Evolutionary conservation across 1,140 invertebrate species (phyloP).

Genomic region (Drosophila erecta): DNA sequence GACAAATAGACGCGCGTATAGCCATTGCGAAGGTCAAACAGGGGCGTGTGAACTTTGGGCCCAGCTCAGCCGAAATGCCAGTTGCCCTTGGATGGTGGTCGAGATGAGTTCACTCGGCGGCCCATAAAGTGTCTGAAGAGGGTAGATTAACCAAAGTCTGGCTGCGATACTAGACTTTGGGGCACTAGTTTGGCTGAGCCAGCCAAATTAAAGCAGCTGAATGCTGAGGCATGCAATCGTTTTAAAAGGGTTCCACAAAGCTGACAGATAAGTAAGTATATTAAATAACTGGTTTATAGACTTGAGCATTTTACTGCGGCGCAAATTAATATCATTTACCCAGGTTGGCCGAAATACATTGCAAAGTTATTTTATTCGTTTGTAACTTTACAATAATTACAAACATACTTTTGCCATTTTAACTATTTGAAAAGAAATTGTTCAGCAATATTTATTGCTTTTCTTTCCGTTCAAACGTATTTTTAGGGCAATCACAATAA

Average conservation of each 20-base stretch:
- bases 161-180: neutral
- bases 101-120: slow-evolving; percentile 20
- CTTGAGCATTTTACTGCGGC: neutral
- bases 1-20: slow-evolving; percentile 29
- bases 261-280: slow-evolving; percentile 1
- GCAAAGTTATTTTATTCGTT: too few species aligned
- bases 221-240: slow-evolving; percentile 1
- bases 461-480: slow-evolving; percentile 1
- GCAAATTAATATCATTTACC: too few species aligned
- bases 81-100: slow-evolving; percentile 52
- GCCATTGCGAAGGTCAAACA: slow-evolving; percentile 27
- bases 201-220: slow-evolving; percentile 12
- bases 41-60: slow-evolving; percentile 14
- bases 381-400: too few species aligned
- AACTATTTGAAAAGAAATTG: neutral
- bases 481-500: slow-evolving; percentile 24
- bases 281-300: neutral
- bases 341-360: too few species aligned
- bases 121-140: slow-evolving; percentile 64
- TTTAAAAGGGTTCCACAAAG: neutral
- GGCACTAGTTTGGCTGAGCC: slow-evolving; percentile 25
- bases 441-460: slow-evolving; percentile 14
- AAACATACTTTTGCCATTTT: too few species aligned
- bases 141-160: slow-evolving; percentile 64
- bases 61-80: slow-evolving; percentile 20